Conservation (phyloP, 2,888 invertebrate species). For the Syritta pipiens region DNA sequence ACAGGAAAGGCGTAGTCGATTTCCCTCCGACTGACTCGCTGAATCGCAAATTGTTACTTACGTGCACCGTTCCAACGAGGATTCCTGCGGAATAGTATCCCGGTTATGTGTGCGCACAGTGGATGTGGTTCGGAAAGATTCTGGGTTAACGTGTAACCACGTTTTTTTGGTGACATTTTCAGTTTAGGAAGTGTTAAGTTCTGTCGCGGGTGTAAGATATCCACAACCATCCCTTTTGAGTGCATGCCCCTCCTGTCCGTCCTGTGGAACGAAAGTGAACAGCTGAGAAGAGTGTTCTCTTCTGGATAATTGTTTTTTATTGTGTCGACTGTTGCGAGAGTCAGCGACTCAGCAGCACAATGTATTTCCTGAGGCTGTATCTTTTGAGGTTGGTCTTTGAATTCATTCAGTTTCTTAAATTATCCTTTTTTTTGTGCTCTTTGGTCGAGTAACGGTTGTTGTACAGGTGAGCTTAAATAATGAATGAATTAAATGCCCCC, state of each 20-base stretch:
- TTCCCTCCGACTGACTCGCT: conserved; percentile 18
- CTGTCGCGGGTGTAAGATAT: conserved; percentile 39
- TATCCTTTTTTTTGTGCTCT: conserved; percentile 44
- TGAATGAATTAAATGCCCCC: conserved; percentile 34
- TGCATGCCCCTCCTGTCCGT: neutral
- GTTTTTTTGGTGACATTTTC: conserved; percentile 40
- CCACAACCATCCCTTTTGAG: neutral
- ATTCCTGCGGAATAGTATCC: conserved; percentile 49
- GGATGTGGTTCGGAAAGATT: conserved; percentile 32
- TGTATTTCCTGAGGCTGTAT: conserved; percentile 66
- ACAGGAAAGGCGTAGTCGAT: conserved; percentile 55
- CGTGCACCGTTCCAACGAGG: conserved; percentile 37
- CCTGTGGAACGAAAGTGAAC: conserved; percentile 5
- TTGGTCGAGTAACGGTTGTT: conserved; percentile 31
- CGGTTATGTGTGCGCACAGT: conserved; percentile 41
- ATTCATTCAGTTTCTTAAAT: conserved; percentile 52
- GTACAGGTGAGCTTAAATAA: conserved; percentile 44
- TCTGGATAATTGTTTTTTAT: conserved; percentile 38
- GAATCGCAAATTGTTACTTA: conserved; percentile 34
- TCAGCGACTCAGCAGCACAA: conserved; percentile 45
- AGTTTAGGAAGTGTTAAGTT: conserved; percentile 55
- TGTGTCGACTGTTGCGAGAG: conserved; percentile 25
- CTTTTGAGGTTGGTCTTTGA: conserved; percentile 60
- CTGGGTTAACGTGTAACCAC: conserved; percentile 63
- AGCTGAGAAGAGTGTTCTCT: neutral